A percentile compares a stretch with the other conserved stretches of the same genome.
These are phyloP conservation scores for Peromyscus leucopus DNA, from an alignment of 2,113 vertebrate genomes.

Conservation along the genomic window DNA sequence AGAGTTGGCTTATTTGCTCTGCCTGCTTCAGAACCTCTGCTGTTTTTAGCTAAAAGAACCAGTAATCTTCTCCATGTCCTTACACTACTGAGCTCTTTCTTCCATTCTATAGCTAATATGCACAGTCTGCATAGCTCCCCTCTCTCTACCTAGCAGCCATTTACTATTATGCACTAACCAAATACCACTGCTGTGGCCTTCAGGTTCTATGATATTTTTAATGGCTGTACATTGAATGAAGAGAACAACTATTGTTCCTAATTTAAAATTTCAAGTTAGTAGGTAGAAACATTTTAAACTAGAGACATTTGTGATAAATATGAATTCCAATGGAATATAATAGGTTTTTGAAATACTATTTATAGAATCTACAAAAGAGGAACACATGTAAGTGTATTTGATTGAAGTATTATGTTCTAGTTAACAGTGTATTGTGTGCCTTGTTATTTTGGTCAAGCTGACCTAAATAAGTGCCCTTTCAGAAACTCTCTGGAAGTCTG, in stretches of 20 bases:
- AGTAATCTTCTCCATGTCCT: not conserved
- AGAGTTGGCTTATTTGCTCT: not conserved
- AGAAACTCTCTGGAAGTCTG: not conserved
- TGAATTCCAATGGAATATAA: not conserved
- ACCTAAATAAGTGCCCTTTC: not conserved
- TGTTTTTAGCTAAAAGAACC: not conserved
- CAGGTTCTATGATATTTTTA: not conserved
- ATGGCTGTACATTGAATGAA: not conserved
- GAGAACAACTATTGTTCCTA: not conserved
- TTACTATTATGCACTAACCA: no score
- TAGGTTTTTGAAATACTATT: not conserved
- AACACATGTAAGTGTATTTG: not conserved
- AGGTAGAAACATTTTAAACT: not conserved
- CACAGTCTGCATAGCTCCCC: no score
- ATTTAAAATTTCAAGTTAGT: not conserved
- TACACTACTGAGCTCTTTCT: not conserved
- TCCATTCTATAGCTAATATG: fast-evolving
- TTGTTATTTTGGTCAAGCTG: not conserved
- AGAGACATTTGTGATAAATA: not conserved
- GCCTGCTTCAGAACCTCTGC: not conserved
- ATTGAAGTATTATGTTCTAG: not conserved
- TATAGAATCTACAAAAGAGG: not conserved
- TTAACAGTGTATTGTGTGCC: not conserved
- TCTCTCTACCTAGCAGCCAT: fast-evolving
- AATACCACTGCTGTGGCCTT: fast-evolving